Conservation (phyloP, 2,113 vertebrate genomes). For the Saccopteryx bilineata region DNA sequence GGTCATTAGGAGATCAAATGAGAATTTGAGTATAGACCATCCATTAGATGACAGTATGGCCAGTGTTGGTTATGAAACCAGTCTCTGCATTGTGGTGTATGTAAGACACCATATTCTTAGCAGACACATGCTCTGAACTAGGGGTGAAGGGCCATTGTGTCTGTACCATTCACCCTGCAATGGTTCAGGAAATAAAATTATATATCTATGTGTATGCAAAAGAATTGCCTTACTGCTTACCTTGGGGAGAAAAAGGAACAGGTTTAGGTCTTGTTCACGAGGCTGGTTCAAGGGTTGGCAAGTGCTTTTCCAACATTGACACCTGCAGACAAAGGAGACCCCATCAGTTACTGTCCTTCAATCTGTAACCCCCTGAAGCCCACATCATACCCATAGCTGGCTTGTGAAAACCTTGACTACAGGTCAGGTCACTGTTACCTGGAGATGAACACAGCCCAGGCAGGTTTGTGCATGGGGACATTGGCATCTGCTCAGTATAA, state of each 20-base stretch:
- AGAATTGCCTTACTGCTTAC: constrained; percentile 20
- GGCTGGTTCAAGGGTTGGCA: background rate
- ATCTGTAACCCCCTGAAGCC: background rate
- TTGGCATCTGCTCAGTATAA: background rate
- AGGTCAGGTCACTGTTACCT: background rate
- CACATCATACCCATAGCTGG: background rate
- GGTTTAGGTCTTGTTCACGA: background rate
- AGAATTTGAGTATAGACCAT: background rate
- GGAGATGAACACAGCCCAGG: background rate
- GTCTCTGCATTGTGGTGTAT: background rate
- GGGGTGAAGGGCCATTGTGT: background rate
- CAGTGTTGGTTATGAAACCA: background rate
- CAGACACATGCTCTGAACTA: background rate
- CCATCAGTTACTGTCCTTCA: background rate
- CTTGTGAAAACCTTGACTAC: background rate
- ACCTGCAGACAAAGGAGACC: background rate
- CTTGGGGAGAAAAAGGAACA: background rate
- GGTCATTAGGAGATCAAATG: background rate
- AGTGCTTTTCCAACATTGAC: background rate
- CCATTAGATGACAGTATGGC: background rate
- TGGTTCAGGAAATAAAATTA: background rate
- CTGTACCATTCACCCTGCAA: background rate
- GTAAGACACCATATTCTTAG: background rate
- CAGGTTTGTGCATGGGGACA: background rate
- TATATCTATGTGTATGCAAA: background rate